Evolutionary conservation across 2,888 invertebrate species (phyloP).

Genomic region (Philereme transversata): DNA sequence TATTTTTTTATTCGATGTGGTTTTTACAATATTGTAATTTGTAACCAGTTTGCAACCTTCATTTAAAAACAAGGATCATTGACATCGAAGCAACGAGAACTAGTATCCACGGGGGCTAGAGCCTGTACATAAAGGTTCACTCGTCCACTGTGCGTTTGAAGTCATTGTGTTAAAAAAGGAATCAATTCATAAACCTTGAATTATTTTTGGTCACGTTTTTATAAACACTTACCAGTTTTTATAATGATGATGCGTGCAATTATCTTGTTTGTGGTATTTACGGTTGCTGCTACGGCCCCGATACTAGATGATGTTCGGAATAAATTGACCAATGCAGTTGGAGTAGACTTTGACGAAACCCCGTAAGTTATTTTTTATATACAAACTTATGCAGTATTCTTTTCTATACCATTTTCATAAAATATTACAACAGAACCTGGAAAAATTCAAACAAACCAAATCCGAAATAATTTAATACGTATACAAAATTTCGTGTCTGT

Average conservation of each 20-base stretch:
- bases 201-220: conserved; percentile 15
- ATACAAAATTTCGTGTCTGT: no score
- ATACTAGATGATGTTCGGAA: conserved; percentile 10
- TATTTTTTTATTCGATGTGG: not conserved
- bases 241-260: conserved; percentile 24
- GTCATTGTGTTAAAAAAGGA: conserved; percentile 8
- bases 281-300: conserved; percentile 18
- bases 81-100: conserved; percentile 12
- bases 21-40: conserved; percentile 14
- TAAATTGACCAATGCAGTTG: conserved; percentile 7
- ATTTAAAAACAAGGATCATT: conserved; percentile 16
- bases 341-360: conserved; percentile 10
- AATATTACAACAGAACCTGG: no score
- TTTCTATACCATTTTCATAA: no score
- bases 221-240: conserved; percentile 23
- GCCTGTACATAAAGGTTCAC: conserved; percentile 5
- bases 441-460: no score
- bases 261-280: conserved; percentile 23
- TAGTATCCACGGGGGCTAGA: conserved; percentile 16
- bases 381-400: not conserved
- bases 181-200: conserved; percentile 23
- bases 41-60: conserved; percentile 22
- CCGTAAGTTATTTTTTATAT: conserved; percentile 15
- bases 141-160: conserved; percentile 6
- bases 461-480: no score